Percentiles rank a stretch among this genome's conserved stretches.
These are phyloP conservation scores for Thaumatotibia leucotreta DNA, from an alignment of 1,140 invertebrate species.

Conservation along the genomic window DNA sequence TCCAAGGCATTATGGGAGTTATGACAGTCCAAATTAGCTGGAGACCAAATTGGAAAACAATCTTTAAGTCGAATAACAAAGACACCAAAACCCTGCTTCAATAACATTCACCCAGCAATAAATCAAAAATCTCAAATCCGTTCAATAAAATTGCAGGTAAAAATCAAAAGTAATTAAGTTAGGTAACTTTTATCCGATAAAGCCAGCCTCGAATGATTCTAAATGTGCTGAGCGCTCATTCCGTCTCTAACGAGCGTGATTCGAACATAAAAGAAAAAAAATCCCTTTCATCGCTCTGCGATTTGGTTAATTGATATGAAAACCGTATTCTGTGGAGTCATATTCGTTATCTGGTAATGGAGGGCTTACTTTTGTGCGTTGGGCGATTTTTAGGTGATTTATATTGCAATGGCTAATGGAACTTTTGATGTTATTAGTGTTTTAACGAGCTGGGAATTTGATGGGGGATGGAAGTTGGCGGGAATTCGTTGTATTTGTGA, in stretches of 20 bases:
- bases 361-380: not conserved
- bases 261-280: constrained; percentile 11
- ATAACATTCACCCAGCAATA: not conserved
- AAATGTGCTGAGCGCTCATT: constrained; percentile 27
- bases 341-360: not conserved
- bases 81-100: too few relatives aligned
- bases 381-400: not conserved
- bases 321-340: not conserved
- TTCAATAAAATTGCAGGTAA: not conserved
- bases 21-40: too few relatives aligned
- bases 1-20: too few relatives aligned
- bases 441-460: too few relatives aligned
- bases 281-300: not conserved
- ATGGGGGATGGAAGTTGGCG: too few relatives aligned
- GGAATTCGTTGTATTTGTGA: too few relatives aligned
- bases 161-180: constrained; percentile 10
- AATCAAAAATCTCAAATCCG: not conserved
- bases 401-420: not conserved
- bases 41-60: too few relatives aligned
- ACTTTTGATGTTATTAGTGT: not conserved
- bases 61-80: too few relatives aligned
- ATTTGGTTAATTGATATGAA: constrained; percentile 7
- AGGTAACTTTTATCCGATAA: constrained; percentile 4
- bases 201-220: constrained; percentile 15
- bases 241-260: constrained; percentile 20